Conservation (phyloP, 1,140 invertebrate genomes). For the Campodea augens region DNA sequence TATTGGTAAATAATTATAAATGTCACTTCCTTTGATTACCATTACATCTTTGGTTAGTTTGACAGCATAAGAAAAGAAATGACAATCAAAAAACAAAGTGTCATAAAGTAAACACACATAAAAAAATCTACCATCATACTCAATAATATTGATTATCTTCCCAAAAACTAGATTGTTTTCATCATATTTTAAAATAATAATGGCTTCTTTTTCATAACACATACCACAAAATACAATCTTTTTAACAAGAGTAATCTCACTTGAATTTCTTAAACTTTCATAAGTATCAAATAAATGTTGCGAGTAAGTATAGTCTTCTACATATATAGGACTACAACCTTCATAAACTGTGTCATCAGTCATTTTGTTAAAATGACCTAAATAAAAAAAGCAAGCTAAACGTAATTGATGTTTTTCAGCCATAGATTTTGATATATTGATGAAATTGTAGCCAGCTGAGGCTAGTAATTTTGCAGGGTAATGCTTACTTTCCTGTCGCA, state of each 20-base stretch:
- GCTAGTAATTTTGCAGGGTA: not conserved
- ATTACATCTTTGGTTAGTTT: not conserved
- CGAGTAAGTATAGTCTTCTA: not conserved
- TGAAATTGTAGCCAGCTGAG: not conserved
- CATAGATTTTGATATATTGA: not conserved
- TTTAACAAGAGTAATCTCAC: not conserved
- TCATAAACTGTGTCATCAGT: not conserved
- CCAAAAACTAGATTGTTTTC: not conserved
- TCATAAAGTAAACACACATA: not conserved
- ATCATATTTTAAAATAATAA: too few species aligned
- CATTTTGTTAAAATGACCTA: not conserved
- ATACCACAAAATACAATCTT: not conserved
- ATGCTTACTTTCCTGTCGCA: conserved; percentile 1
- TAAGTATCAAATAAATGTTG: not conserved
- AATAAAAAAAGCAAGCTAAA: not conserved
- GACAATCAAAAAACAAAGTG: not conserved
- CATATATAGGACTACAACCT: too few species aligned
- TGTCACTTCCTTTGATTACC: not conserved
- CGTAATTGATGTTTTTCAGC: not conserved
- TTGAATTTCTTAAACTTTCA: too few species aligned
- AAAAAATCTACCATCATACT: not conserved
- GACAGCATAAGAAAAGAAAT: not conserved
- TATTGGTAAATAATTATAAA: not conserved
- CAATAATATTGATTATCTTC: not conserved
- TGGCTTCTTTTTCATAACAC: not conserved